Evolutionary conservation across 2,113 vertebrate species (phyloP).

Genomic region (Furnarius figulus): DNA sequence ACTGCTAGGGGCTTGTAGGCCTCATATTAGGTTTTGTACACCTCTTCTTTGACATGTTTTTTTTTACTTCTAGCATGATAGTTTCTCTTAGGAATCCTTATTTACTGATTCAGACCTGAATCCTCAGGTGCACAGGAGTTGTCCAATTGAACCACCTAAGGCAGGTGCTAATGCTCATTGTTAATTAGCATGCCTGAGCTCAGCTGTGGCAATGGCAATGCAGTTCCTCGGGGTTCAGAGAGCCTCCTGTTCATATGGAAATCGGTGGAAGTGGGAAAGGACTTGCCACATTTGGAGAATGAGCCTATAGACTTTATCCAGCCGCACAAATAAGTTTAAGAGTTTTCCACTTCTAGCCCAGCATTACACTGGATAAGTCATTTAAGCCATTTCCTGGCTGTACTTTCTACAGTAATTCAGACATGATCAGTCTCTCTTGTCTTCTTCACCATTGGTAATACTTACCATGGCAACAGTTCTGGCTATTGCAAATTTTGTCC

Average conservation of each 20-base stretch:
- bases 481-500: background rate
- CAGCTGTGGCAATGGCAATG: background rate
- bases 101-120: background rate
- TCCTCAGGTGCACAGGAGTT: background rate
- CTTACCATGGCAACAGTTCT: background rate
- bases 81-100: background rate
- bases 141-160: background rate
- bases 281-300: background rate
- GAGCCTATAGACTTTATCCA: background rate
- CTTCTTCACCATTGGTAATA: background rate
- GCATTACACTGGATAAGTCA: background rate
- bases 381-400: background rate
- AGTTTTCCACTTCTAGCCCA: background rate
- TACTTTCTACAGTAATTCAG: background rate
- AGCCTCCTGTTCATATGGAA: background rate
- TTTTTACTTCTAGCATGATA: background rate
- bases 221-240: background rate
- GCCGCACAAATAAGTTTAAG: rapidly evolving
- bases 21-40: background rate
- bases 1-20: background rate
- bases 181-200: background rate
- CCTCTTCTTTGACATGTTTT: background rate
- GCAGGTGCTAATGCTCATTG: background rate
- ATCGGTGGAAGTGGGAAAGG: background rate
- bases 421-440: background rate